Base-by-base conservation (phyloP, 1,140 invertebrate species). In the Platorchestia sp. region DNA sequence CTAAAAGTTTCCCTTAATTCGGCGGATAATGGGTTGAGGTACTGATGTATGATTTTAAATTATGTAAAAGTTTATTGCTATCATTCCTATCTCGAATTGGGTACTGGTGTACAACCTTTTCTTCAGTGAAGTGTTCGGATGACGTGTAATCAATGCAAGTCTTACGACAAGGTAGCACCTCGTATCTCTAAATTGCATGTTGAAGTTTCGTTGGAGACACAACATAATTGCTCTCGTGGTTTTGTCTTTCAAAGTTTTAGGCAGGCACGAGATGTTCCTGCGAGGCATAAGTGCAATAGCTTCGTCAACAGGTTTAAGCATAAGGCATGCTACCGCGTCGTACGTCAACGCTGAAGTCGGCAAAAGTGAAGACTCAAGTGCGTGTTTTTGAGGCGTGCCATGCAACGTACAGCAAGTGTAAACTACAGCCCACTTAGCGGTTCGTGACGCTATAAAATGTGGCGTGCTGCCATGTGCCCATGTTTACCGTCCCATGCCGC, bases 391-490 rank as follows among this genome's bases (percentile, higher is more conserved):
- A 75, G 59, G 59, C 59, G 59, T 75, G 59, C 27, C 59, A 75
- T 36, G 59, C 59, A 75, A 75, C 59, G 27, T 36, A 75, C 59
- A 75, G 59, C 59, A 10, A 51, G 19, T 51, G 47, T 19, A 51
- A 51, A 10, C 47, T 51, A 51, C 47, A 51, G 47, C 47, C 47
- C 47, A 51, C 47, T 51, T 51, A 51, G 47, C 47, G 47, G 27
- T 27, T 75, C 59, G 59, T 75, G 59, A 75, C 36, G 59, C 59
- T 22, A 36, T 75, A 75, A 75, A 75, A 75, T 75, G 59, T 75
- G 59, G 59, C 59, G 59, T 75, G 59, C 59, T 75, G 59, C 59
- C 59, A 75, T 75, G 59, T 75, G 59, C 59, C 59, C 59, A 75
- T 75, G 27, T 75, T 75, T 75, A 75, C 59, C 59, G 59, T 75